These are phyloP conservation scores for Orthosia gothica DNA, from an alignment of 2,888 invertebrate species.

Conservation along the genomic window DNA sequence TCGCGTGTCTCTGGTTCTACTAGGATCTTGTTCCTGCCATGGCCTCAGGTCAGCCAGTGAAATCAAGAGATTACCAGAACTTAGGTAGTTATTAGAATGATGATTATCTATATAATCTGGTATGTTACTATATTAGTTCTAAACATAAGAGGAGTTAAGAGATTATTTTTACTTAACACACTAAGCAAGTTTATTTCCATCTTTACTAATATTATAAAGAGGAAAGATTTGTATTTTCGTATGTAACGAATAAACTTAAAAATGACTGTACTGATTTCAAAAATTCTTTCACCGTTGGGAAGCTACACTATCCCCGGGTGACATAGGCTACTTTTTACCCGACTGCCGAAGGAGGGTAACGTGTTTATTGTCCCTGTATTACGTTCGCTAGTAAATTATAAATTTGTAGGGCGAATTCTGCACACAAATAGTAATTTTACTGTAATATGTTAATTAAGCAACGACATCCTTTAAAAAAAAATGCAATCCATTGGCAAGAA, in stretches of 20 bases:
- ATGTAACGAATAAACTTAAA: too few relatives aligned
- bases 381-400: too few relatives aligned
- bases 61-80: background rate
- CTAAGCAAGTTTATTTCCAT: background rate
- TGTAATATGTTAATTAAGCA: background rate
- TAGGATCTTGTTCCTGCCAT: background rate
- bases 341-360: too few relatives aligned
- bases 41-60: background rate
- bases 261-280: too few relatives aligned
- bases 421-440: background rate
- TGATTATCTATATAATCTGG: background rate
- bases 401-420: background rate
- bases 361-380: too few relatives aligned
- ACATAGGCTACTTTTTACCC: too few relatives aligned
- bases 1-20: background rate
- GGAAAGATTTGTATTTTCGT: too few relatives aligned
- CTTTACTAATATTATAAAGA: too few relatives aligned
- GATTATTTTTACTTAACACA: background rate
- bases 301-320: too few relatives aligned
- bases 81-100: background rate
- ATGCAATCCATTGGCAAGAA: constrained; percentile 21
- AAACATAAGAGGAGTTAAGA: background rate
- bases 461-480: background rate
- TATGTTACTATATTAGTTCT: background rate
- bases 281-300: too few relatives aligned